A percentile compares a stretch with the other conserved stretches of the same genome.
phyloP scores from a whole-genome alignment of 1,140 invertebrate genomes.

The Drosophila seguyi region DNA sequence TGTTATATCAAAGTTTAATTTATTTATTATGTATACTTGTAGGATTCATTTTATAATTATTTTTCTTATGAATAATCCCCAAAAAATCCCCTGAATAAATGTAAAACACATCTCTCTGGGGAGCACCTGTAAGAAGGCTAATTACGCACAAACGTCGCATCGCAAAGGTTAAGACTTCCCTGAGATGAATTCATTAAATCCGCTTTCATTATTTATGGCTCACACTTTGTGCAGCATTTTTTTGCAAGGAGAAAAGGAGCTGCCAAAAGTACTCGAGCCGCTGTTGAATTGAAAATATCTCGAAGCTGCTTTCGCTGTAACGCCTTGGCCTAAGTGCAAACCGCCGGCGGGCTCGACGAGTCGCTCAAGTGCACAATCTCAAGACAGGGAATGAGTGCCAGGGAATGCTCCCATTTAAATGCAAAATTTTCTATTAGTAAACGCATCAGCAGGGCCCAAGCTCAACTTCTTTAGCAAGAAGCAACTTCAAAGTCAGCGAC shows the following conservation, averaged over 20 bases:
- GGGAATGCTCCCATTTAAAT: slow-evolving; percentile 44
- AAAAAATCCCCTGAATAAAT: neutral
- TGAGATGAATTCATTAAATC: slow-evolving; percentile 41
- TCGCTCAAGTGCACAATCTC: slow-evolving; percentile 42
- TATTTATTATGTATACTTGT: neutral
- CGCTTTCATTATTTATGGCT: slow-evolving; percentile 48
- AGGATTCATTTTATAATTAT: neutral
- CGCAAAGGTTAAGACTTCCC: slow-evolving; percentile 33
- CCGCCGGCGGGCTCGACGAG: slow-evolving; percentile 32
- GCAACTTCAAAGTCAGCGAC: slow-evolving; percentile 59
- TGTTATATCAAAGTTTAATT: too few species aligned
- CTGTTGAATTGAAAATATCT: slow-evolving; percentile 58
- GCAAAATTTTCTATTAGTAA: slow-evolving; percentile 53
- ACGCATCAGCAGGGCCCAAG: slow-evolving; percentile 26
- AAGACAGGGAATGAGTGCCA: slow-evolving; percentile 14
- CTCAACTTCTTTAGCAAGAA: slow-evolving; percentile 37
- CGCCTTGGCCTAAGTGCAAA: slow-evolving; percentile 59
- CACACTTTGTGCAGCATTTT: slow-evolving; percentile 31
- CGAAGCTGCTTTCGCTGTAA: slow-evolving; percentile 64
- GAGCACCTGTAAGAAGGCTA: slow-evolving; percentile 2
- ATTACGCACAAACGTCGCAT: slow-evolving; percentile 28
- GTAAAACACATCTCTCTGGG: slow-evolving; percentile 9
- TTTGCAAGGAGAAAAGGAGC: slow-evolving; percentile 11
- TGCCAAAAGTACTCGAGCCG: slow-evolving; percentile 16
- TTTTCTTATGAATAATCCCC: neutral